Conservation (phyloP, 2,888 invertebrate genomes). For the Rhagonycha fulva region DNA sequence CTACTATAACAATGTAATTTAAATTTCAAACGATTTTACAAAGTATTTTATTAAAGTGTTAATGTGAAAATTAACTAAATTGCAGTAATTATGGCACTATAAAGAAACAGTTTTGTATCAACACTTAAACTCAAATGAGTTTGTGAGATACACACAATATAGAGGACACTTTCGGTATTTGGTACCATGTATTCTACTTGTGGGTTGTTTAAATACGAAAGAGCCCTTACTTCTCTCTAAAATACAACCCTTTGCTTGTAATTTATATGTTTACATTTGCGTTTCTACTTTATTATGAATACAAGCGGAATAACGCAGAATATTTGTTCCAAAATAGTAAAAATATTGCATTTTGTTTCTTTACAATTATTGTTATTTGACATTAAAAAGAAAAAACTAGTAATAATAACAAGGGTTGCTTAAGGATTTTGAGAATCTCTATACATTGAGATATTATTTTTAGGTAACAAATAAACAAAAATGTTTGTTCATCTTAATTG, state of each 20-base stretch:
- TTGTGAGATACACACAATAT: slow-evolving; percentile 23
- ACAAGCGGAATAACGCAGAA: not conserved
- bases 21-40: slow-evolving; percentile 21
- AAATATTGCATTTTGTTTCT: not conserved
- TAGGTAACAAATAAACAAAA: no score
- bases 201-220: slow-evolving; percentile 15
- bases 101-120: slow-evolving; percentile 28
- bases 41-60: slow-evolving; percentile 24
- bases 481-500: no score
- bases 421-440: no score
- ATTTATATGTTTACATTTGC: slow-evolving; percentile 31
- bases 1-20: slow-evolving; percentile 22
- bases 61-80: slow-evolving; percentile 31
- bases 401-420: no score
- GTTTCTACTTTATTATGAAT: slow-evolving; percentile 14
- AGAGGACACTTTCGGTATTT: slow-evolving; percentile 27
- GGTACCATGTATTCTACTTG: slow-evolving; percentile 18
- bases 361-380: no score
- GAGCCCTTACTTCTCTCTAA: slow-evolving; percentile 19
- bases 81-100: slow-evolving; percentile 28
- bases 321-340: no score
- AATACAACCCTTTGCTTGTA: slow-evolving; percentile 28
- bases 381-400: no score
- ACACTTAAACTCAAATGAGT: slow-evolving; percentile 31
- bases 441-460: no score